Conservation (phyloP, 2,888 invertebrate species). For the Platycnemis pennipes region DNA sequence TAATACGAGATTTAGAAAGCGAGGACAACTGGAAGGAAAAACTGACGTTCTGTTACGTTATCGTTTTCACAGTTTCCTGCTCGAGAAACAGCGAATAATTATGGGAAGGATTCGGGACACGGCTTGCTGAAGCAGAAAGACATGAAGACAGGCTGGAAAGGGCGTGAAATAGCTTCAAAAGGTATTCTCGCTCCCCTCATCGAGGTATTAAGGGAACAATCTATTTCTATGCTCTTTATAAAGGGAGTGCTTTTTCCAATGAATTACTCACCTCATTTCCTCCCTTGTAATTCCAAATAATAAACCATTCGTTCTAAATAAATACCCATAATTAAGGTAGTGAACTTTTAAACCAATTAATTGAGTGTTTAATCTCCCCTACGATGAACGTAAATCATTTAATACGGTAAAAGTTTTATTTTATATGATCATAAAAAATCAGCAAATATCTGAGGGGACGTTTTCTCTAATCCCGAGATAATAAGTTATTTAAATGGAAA, state of each 20-base stretch:
- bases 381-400: too few species aligned
- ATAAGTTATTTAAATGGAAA: too few species aligned
- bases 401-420: too few species aligned
- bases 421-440: too few species aligned
- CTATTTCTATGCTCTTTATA: not conserved
- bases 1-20: too few species aligned
- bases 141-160: not conserved
- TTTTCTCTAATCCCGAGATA: too few species aligned
- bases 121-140: not conserved
- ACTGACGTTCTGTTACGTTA: not conserved
- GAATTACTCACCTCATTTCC: not conserved
- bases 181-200: not conserved
- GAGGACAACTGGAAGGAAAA: too few species aligned
- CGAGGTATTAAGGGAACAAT: not conserved
- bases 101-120: not conserved
- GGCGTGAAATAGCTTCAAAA: not conserved
- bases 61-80: not conserved
- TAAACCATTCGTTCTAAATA: not conserved
- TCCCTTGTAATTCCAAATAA: not conserved
- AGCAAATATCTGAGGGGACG: too few species aligned
- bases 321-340: not conserved
- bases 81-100: not conserved
- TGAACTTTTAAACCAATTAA: too few species aligned
- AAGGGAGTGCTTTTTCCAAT: not conserved
- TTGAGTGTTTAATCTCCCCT: too few species aligned